phyloP scores from a whole-genome alignment of 2,113 vertebrate species.

The Delphinapterus leucas region DNA sequence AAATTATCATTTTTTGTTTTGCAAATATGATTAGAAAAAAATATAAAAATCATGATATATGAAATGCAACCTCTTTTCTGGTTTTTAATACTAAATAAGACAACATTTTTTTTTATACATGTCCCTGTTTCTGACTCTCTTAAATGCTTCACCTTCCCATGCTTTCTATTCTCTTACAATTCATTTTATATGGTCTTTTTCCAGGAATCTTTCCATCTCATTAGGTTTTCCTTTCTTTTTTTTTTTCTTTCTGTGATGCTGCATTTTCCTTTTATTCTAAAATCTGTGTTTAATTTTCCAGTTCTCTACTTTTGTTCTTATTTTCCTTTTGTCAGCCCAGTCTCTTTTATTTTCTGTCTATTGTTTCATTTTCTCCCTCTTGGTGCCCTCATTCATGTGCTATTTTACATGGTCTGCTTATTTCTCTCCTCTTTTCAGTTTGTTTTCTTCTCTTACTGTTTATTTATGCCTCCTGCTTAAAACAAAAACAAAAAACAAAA shows the following conservation, averaged over 20 bases:
- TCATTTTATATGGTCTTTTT: background rate
- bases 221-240: constrained; percentile 33
- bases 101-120: background rate
- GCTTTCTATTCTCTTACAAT: background rate
- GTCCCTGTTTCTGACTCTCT: background rate
- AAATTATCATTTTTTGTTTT: background rate
- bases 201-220: constrained; percentile 47
- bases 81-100: background rate
- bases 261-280: constrained; percentile 54
- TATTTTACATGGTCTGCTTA: constrained; percentile 5
- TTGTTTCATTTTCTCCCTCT: constrained; percentile 47
- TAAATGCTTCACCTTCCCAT: background rate
- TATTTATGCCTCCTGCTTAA: background rate
- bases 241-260: background rate
- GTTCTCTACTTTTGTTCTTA: constrained; percentile 57
- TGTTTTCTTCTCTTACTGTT: constrained; percentile 24
- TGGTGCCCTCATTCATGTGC: background rate
- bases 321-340: constrained; percentile 49
- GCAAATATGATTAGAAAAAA: constrained; percentile 23
- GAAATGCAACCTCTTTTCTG: background rate
- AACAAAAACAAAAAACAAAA: background rate
- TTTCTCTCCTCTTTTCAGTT: constrained; percentile 21
- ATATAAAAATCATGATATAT: background rate
- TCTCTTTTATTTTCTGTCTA: constrained; percentile 58
- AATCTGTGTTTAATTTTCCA: constrained; percentile 74